Conservation (phyloP, 2,113 vertebrate genomes). For the Hippolais icterina region DNA sequence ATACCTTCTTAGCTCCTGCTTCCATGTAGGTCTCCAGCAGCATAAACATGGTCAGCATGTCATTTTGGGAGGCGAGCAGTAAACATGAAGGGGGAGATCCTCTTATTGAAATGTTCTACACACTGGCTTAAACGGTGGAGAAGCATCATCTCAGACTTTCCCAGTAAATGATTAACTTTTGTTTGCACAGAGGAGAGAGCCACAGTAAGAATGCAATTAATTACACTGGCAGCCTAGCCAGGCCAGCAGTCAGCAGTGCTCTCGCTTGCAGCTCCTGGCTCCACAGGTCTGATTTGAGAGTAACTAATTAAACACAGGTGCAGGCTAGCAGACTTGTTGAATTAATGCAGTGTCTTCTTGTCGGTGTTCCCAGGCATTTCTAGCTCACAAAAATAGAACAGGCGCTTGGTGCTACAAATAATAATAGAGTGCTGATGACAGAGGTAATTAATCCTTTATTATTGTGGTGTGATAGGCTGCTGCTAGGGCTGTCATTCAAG, state of each 20-base stretch:
- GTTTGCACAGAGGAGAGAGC: not conserved
- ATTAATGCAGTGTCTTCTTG: slow-evolving; percentile 50
- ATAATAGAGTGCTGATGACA: not conserved
- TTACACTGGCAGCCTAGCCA: not conserved
- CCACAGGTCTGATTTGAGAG: slow-evolving; percentile 42
- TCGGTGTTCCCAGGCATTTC: slow-evolving; percentile 31
- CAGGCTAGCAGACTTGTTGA: slow-evolving; percentile 51
- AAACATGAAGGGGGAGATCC: rapidly evolving
- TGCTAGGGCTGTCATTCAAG: slow-evolving; percentile 27
- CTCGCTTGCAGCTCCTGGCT: slow-evolving; percentile 25
- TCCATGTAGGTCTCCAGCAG: not conserved
- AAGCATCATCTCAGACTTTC: not conserved
- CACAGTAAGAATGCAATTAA: slow-evolving; percentile 44
- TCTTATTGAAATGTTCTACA: not conserved
- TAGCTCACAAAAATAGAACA: slow-evolving; percentile 24
- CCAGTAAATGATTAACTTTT: slow-evolving; percentile 38
- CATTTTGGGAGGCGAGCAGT: not conserved
- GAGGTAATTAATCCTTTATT: slow-evolving; percentile 56
- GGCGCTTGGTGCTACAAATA: slow-evolving; percentile 27
- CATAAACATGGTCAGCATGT: rapidly evolving
- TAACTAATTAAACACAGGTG: slow-evolving; percentile 61
- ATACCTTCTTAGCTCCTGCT: not conserved
- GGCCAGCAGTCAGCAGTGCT: slow-evolving; percentile 5
- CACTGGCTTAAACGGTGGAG: not conserved
- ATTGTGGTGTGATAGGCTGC: slow-evolving; percentile 42